Conservation (phyloP, 2,113 vertebrate genomes). For the Takifugu bimaculatus region DNA sequence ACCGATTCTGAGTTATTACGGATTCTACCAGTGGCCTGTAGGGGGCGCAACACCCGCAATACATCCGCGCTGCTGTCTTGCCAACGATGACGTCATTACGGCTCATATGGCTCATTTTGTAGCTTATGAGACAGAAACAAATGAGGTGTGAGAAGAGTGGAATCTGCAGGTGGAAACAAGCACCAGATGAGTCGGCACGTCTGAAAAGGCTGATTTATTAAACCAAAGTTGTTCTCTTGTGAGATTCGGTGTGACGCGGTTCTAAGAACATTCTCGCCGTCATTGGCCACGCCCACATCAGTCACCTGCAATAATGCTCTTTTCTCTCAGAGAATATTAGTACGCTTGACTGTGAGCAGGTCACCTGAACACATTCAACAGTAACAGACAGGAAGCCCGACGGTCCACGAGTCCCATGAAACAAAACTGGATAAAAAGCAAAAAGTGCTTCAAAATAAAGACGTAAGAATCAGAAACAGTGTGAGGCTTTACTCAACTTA, state of each 20-base stretch:
- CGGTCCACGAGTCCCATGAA: slow-evolving; percentile 55
- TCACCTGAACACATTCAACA: slow-evolving; percentile 97
- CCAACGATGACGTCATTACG: no score
- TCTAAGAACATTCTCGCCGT: slow-evolving; percentile 50
- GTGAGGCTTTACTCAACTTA: slow-evolving; percentile 45
- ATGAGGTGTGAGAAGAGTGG: no score
- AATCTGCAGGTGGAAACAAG: no score
- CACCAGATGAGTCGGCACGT: no score
- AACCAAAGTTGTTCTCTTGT: slow-evolving; percentile 89
- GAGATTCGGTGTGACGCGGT: slow-evolving; percentile 74
- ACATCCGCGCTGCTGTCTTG: no score
- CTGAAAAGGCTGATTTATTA: slow-evolving; percentile 69
- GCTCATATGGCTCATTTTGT: no score
- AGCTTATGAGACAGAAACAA: no score
- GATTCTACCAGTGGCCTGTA: no score
- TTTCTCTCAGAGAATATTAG: slow-evolving; percentile 99
- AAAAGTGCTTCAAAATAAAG: slow-evolving; percentile 77
- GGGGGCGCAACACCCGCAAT: no score
- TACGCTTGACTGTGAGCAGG: slow-evolving; percentile 86
- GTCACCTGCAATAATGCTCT: slow-evolving; percentile 76
- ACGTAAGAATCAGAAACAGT: slow-evolving; percentile 69
- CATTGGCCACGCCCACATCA: slow-evolving; percentile 45
- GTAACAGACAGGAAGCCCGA: slow-evolving; percentile 43
- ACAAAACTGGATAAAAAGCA: slow-evolving; percentile 55
- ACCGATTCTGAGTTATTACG: no score